Evolutionary conservation across 2,113 vertebrate species (phyloP).

Genomic region (Bubo blakistoni): DNA sequence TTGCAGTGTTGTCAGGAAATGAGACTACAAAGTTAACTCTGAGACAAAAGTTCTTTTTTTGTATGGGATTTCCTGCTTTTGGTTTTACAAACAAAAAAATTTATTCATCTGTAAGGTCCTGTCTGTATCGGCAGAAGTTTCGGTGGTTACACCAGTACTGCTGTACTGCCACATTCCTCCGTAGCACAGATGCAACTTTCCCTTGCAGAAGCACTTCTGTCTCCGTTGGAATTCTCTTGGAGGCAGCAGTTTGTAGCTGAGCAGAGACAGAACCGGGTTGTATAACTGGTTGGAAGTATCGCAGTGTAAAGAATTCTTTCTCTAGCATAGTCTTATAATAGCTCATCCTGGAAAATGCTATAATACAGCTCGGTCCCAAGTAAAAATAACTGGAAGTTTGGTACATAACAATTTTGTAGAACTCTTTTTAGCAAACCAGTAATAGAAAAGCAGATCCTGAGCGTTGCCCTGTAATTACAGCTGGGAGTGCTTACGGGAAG

Average conservation of each 20-base stretch:
- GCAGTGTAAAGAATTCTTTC: background rate
- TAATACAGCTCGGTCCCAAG: background rate
- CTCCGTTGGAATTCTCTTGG: background rate
- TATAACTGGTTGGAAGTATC: background rate
- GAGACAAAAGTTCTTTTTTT: constrained; percentile 24
- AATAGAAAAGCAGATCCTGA: background rate
- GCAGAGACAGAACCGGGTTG: background rate
- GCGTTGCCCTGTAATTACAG: background rate
- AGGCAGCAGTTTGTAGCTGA: background rate
- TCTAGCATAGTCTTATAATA: background rate
- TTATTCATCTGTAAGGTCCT: background rate
- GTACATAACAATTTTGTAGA: constrained; percentile 2
- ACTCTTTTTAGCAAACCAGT: constrained; percentile 22
- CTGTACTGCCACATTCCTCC: background rate
- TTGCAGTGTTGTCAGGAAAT: background rate
- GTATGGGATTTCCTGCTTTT: constrained; percentile 29
- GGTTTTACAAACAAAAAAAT: background rate
- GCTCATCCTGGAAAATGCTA: background rate
- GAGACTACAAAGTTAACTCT: background rate
- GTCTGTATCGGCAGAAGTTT: background rate
- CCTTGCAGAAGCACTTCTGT: background rate
- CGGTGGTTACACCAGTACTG: background rate
- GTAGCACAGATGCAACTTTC: background rate
- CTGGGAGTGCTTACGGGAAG: background rate
- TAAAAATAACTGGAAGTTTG: constrained; percentile 29